Evolutionary conservation across 2,888 invertebrate genomes (phyloP).

Genomic region (Parnassius glacialis): DNA sequence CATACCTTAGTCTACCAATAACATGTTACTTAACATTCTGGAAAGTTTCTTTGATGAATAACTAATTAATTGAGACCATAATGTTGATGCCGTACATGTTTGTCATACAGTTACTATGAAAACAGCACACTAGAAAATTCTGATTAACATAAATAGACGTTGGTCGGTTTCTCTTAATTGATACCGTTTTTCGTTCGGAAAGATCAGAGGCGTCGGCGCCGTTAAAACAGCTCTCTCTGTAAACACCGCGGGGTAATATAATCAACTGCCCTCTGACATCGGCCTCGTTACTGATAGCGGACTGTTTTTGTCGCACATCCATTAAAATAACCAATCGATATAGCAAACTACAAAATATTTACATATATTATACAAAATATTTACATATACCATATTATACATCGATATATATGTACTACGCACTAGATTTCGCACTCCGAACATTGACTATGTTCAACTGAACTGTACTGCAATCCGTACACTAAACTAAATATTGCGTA

Average conservation of each 20-base stretch:
- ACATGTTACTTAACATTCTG: constrained; percentile 11
- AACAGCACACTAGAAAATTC: constrained; percentile 29
- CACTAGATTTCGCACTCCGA: too few relatives aligned
- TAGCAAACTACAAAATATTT: neutral
- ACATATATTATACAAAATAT: too few relatives aligned
- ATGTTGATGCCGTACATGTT: too few relatives aligned
- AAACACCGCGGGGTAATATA: constrained; percentile 57
- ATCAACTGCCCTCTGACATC: constrained; percentile 70
- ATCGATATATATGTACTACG: too few relatives aligned
- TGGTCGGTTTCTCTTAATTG: constrained; percentile 46
- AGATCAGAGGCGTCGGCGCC: constrained; percentile 61
- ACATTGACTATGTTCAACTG: too few relatives aligned
- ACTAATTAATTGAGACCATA: constrained; percentile 17
- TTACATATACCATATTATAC: too few relatives aligned
- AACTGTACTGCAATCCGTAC: too few relatives aligned
- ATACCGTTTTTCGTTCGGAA: constrained; percentile 47
- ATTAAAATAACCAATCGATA: constrained; percentile 22
- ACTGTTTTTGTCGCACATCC: constrained; percentile 35
- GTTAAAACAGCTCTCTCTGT: constrained; percentile 52
- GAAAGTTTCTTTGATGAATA: constrained; percentile 8
- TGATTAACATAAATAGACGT: constrained; percentile 37
- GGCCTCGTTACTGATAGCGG: constrained; percentile 46
- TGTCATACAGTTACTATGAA: constrained; percentile 21
- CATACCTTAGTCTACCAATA: neutral
- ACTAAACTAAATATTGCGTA: too few relatives aligned